Evolutionary conservation across 2,113 vertebrate genomes (phyloP).

Genomic region (Rousettus leschenaultii): DNA sequence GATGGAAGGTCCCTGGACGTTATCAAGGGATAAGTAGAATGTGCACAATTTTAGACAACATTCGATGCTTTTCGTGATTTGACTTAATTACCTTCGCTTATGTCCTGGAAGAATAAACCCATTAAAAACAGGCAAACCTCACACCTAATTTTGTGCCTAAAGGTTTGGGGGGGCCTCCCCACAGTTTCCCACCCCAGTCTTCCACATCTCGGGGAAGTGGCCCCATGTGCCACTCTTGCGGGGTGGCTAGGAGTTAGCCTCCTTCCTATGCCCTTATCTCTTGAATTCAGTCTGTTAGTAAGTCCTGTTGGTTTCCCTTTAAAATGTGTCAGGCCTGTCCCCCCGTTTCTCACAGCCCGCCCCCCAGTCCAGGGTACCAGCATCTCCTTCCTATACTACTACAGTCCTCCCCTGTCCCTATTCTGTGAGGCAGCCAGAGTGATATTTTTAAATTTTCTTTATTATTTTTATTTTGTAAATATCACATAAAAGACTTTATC

Average conservation of each 20-base stretch:
- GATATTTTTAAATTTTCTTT: not conserved
- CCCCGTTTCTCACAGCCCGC: not conserved
- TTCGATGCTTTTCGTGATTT: not conserved
- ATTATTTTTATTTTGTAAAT: slow-evolving; percentile 73
- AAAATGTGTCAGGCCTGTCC: not conserved
- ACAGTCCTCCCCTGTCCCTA: too few species aligned
- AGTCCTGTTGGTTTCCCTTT: not conserved
- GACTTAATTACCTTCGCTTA: not conserved
- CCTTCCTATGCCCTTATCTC: rapidly evolving
- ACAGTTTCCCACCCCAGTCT: not conserved
- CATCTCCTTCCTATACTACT: not conserved
- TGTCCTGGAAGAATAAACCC: not conserved
- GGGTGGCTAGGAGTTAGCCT: not conserved
- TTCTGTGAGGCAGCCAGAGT: not conserved
- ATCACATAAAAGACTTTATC: slow-evolving; percentile 90
- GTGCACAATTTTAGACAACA: not conserved
- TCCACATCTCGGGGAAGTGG: not conserved
- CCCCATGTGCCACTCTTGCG: not conserved
- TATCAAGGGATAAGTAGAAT: not conserved
- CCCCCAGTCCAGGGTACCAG: not conserved
- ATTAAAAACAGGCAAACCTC: not conserved
- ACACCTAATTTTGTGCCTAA: not conserved
- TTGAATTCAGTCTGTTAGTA: not conserved
- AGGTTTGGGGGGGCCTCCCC: not conserved
- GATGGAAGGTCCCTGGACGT: rapidly evolving